These are phyloP conservation scores for Parnassius apollo DNA, from an alignment of 2,888 invertebrate genomes.

Conservation along the genomic window DNA sequence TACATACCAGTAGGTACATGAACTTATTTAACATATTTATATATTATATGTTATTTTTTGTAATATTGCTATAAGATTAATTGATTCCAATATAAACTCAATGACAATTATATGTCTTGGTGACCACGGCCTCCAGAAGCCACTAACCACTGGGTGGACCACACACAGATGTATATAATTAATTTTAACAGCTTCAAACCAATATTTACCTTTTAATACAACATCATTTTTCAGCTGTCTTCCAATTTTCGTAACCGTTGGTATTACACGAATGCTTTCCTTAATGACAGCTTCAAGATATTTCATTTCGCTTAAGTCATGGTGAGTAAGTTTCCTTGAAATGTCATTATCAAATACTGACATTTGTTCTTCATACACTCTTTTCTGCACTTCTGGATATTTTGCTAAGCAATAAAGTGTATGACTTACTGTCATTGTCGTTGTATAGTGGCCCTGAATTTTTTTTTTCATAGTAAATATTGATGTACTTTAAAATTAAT, in stretches of 20 bases:
- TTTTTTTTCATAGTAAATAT: background rate
- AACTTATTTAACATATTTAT: no score
- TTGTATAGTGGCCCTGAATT: conserved; percentile 44
- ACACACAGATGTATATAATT: no score
- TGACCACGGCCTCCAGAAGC: no score
- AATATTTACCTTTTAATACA: conserved; percentile 37
- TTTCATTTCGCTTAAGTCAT: conserved; percentile 45
- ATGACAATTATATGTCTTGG: no score
- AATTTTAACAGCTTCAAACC: background rate
- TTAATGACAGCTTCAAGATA: conserved; percentile 47
- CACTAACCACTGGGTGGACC: no score
- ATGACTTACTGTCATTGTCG: conserved; percentile 42
- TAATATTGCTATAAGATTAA: no score
- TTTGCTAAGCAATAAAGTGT: conserved; percentile 41
- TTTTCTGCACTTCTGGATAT: conserved; percentile 40
- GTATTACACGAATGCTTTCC: conserved; percentile 43
- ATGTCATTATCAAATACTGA: conserved; percentile 38
- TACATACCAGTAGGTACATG: no score
- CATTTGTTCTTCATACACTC: conserved; percentile 41
- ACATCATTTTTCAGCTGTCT: conserved; percentile 41
- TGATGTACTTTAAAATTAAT: background rate
- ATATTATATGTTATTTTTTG: no score
- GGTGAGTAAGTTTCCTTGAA: conserved; percentile 35
- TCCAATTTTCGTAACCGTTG: conserved; percentile 44
- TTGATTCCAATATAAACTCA: no score